Evolutionary conservation across 1,140 invertebrate species (phyloP).

Genomic region (Cyclargus thomasi): DNA sequence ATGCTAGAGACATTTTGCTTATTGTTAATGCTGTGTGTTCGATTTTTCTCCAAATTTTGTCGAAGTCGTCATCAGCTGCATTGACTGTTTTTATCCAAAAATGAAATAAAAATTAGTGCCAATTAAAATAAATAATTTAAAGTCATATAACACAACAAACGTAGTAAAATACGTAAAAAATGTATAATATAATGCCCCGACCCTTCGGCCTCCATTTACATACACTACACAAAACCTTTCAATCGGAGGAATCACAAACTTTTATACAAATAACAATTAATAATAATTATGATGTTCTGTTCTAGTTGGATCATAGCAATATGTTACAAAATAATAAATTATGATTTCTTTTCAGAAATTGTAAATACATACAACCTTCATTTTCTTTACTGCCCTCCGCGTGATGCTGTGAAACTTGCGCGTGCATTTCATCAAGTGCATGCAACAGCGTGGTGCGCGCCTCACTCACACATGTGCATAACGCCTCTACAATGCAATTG

Average conservation of each 20-base stretch:
- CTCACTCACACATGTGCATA: slow-evolving; percentile 39
- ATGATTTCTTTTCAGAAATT: background rate
- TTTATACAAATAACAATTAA: no score
- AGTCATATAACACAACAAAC: no score
- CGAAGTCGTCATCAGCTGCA: slow-evolving; percentile 49
- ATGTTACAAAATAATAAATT: no score
- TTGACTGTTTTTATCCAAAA: slow-evolving; percentile 23
- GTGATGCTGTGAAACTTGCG: background rate
- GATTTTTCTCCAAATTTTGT: slow-evolving; percentile 51
- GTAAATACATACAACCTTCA: background rate
- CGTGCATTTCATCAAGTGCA: slow-evolving; percentile 49
- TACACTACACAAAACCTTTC: no score
- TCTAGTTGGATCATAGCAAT: no score
- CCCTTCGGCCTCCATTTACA: no score
- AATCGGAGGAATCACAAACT: no score
- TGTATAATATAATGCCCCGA: no score
- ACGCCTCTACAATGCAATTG: slow-evolving; percentile 48
- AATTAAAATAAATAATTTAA: background rate
- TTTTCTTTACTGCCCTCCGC: background rate
- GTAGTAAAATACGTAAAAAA: no score
- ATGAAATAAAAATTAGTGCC: background rate
- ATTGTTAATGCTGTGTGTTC: slow-evolving; percentile 35
- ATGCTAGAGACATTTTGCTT: slow-evolving; percentile 47
- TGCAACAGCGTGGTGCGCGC: slow-evolving; percentile 23
- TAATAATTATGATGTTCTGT: no score